phyloP scores from a whole-genome alignment of 2,113 vertebrate species.

The Podiceps cristatus region DNA sequence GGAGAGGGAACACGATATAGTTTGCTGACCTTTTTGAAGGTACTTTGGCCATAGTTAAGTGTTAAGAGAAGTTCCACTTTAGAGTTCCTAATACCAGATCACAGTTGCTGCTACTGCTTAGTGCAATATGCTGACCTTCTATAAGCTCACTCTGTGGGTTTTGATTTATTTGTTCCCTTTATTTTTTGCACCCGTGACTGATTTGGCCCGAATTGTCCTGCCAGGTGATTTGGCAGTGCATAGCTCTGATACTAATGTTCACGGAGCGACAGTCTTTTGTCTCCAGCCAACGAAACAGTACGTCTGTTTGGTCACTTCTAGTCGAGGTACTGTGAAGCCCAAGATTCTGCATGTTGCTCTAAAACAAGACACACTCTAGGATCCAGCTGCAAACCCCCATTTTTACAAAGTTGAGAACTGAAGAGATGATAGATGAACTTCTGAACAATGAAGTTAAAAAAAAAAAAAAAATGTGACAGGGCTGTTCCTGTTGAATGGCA shows the following conservation, averaged over 20 bases:
- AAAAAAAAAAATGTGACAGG: not conserved
- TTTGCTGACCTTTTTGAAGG: not conserved
- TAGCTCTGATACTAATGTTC: not conserved
- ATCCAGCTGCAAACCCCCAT: not conserved
- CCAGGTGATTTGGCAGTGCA: not conserved
- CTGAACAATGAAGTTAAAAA: constrained; percentile 11
- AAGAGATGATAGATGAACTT: not conserved
- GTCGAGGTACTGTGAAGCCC: not conserved
- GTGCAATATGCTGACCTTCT: not conserved
- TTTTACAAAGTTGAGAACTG: not conserved
- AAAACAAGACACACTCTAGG: not conserved
- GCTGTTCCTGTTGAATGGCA: not conserved
- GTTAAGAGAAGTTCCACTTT: not conserved
- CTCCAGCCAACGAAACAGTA: not conserved
- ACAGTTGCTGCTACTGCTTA: not conserved
- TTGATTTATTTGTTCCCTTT: not conserved
- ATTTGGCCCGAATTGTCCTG: not conserved
- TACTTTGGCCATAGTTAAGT: not conserved
- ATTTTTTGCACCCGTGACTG: not conserved
- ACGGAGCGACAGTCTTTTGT: not conserved
- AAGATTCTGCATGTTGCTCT: not conserved
- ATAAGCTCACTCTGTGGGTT: not conserved
- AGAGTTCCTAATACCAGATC: not conserved
- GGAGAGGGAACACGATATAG: no score
- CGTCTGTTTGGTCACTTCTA: not conserved